Percentiles rank a stretch among this genome's conserved stretches.
Conservation (phyloP, 2,797 vertebrate species). For the Aselliscus stoliczkanus region DNA sequence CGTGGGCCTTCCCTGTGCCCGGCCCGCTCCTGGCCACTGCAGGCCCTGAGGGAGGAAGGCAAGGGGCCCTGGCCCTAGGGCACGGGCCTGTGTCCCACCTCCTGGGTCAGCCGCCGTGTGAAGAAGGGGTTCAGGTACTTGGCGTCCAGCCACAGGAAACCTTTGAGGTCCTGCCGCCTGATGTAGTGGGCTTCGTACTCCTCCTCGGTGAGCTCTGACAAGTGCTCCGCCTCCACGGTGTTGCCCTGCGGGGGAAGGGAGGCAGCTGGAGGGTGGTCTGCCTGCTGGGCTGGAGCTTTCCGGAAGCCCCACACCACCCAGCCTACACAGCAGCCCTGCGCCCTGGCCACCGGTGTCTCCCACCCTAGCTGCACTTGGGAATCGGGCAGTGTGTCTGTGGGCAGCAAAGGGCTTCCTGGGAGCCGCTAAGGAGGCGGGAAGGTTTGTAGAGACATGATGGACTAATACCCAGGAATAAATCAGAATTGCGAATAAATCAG, state of each 20-base stretch:
- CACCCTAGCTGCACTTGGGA: background rate
- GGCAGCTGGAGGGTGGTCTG: accelerated
- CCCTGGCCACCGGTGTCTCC: background rate
- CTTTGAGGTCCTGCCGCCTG: constrained; percentile 95
- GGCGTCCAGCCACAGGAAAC: constrained; percentile 98
- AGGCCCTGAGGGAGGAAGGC: background rate
- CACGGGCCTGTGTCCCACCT: constrained; percentile 80
- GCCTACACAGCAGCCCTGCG: background rate
- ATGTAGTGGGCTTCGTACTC: constrained; percentile 97
- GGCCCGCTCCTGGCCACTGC: background rate
- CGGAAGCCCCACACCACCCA: no score
- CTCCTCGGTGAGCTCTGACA: constrained; percentile 97
- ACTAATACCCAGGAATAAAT: background rate
- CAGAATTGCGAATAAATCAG: no score
- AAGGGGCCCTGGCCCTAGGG: background rate
- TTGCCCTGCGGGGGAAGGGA: constrained; percentile 86
- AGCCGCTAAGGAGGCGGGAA: background rate
- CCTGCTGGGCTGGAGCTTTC: background rate
- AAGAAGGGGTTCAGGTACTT: constrained; percentile 99
- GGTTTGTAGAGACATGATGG: background rate
- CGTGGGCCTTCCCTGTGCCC: background rate
- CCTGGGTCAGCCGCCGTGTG: constrained; percentile 96
- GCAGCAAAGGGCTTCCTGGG: background rate
- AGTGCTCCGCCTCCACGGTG: constrained; percentile 93
- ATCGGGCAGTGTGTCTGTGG: background rate